phyloP scores from a whole-genome alignment of 1,140 invertebrate species.

The Lanistes nyassanus region DNA sequence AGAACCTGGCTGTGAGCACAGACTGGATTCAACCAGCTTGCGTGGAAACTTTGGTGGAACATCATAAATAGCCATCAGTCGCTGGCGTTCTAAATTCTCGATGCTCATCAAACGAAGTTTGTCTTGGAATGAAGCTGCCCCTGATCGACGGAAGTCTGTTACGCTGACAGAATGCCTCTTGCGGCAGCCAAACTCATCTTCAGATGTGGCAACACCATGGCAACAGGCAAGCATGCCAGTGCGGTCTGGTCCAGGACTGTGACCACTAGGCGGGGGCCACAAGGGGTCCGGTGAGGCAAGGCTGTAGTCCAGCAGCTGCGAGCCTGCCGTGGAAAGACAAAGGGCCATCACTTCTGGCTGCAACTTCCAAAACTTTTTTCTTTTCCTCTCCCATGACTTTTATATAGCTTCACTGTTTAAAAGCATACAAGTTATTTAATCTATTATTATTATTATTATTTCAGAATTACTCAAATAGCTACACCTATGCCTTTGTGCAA shows the following conservation, averaged over 20 bases:
- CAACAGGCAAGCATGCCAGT: slow-evolving; percentile 29
- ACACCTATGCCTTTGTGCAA: no score
- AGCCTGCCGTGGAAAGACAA: slow-evolving; percentile 15
- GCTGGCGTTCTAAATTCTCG: slow-evolving; percentile 51
- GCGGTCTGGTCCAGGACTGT: slow-evolving; percentile 1
- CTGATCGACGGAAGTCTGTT: slow-evolving; percentile 51
- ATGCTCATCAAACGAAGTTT: slow-evolving; percentile 49
- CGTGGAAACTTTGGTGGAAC: slow-evolving; percentile 49
- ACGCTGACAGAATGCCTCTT: slow-evolving; percentile 60
- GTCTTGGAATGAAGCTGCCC: slow-evolving; percentile 38
- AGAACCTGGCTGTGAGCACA: no score
- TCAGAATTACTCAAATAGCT: no score
- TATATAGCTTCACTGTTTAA: no score
- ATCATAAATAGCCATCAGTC: slow-evolving; percentile 58
- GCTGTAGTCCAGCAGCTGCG: slow-evolving; percentile 26
- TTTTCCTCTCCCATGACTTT: no score
- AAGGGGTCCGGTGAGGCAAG: slow-evolving; percentile 5
- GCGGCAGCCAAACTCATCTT: slow-evolving; percentile 43
- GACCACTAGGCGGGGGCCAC: background rate
- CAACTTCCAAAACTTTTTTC: no score
- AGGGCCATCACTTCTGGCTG: no score
- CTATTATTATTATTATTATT: no score
- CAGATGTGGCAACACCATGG: slow-evolving; percentile 23
- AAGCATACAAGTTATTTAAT: no score
- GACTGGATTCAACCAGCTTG: slow-evolving; percentile 6